A percentile compares a stretch with the other conserved stretches of the same genome.
These are phyloP conservation scores for Alosa alosa DNA, from an alignment of 2,113 vertebrate genomes.

Conservation along the genomic window DNA sequence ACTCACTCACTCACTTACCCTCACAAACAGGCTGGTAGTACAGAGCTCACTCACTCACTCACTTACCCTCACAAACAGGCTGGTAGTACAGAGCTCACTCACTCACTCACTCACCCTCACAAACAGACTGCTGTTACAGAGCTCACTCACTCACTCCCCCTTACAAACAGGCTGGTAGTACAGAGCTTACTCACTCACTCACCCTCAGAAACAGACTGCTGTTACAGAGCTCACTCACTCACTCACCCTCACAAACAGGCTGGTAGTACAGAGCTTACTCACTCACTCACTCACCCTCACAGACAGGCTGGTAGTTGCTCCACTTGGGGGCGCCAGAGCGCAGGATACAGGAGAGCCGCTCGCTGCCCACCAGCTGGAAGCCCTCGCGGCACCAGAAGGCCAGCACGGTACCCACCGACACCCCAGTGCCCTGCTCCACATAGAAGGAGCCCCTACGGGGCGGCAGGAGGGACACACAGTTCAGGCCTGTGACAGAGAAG, in stretches of 20 bases:
- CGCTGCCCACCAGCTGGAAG: conserved; percentile 75
- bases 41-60: no score
- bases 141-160: no score
- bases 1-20: no score
- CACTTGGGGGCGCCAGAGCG: conserved; percentile 62
- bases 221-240: not conserved
- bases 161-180: no score
- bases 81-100: no score
- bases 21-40: no score
- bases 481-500: conserved; percentile 53
- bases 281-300: conserved; percentile 60
- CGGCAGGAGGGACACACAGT: conserved; percentile 60
- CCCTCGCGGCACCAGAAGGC: conserved; percentile 75
- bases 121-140: no score
- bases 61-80: no score
- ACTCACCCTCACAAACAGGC: no score
- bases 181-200: not conserved
- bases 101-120: no score
- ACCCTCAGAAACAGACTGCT: not conserved
- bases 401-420: conserved; percentile 63
- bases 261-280: no score
- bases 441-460: conserved; percentile 71
- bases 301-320: conserved; percentile 71
- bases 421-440: conserved; percentile 64
- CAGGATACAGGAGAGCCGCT: conserved; percentile 63